These are phyloP conservation scores for Automeris io DNA, from an alignment of 2,888 invertebrate species.

Conservation along the genomic window DNA sequence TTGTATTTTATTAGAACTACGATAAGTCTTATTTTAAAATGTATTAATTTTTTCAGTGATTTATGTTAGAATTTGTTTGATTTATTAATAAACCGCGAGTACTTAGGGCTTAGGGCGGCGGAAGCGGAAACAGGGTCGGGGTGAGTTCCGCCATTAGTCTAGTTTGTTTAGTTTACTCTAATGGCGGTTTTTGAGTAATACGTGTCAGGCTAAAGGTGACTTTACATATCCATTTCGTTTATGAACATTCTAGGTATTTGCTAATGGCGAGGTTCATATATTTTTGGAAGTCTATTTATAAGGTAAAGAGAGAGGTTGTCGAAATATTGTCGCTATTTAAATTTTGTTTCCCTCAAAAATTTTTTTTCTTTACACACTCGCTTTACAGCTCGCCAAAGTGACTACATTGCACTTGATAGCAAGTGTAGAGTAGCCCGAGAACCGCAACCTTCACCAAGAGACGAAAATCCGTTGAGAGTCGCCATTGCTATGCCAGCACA, in stretches of 20 bases:
- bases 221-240: conserved; percentile 3
- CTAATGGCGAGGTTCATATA: background rate
- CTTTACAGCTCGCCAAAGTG: no score
- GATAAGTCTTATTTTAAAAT: background rate
- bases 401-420: no score
- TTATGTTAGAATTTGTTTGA: conserved; percentile 36
- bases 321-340: no score
- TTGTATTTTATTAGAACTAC: background rate
- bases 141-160: conserved; percentile 44
- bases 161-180: conserved; percentile 37
- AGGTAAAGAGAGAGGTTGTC: no score
- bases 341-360: no score
- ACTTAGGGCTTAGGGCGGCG: conserved; percentile 21
- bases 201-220: conserved; percentile 22
- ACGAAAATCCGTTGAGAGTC: no score
- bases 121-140: conserved; percentile 31
- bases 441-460: no score
- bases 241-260: background rate
- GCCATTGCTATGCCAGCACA: no score
- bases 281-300: no score
- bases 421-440: no score
- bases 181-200: conserved; percentile 34
- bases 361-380: no score
- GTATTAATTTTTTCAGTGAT: conserved; percentile 22
- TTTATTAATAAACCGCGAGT: conserved; percentile 37